A percentile compares a stretch with the other conserved stretches of the same genome.
These are phyloP conservation scores for Tragopan temminckii DNA, from an alignment of 2,797 vertebrate genomes.

Conservation along the genomic window DNA sequence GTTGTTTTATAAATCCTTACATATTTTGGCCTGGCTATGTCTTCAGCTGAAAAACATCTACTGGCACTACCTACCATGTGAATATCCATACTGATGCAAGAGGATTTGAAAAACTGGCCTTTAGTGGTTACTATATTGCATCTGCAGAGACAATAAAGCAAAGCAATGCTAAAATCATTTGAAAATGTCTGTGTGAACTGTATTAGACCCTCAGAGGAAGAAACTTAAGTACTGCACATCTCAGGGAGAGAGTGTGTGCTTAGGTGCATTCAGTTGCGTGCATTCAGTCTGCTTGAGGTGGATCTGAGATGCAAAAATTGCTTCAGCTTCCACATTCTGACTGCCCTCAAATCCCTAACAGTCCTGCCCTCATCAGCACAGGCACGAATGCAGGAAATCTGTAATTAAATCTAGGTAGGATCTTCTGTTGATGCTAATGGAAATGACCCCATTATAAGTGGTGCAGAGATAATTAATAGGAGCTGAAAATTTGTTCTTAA, in stretches of 20 bases:
- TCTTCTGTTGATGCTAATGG: slow-evolving; percentile 12
- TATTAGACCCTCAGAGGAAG: background rate
- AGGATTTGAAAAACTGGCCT: background rate
- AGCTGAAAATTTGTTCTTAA: background rate
- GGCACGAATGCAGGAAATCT: background rate
- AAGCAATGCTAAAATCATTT: background rate
- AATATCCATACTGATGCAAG: background rate
- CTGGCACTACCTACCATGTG: too few species aligned
- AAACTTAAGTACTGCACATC: background rate
- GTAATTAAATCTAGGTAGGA: slow-evolving; percentile 43
- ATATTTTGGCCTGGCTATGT: background rate
- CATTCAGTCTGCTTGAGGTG: background rate
- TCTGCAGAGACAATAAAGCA: background rate
- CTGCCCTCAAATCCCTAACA: background rate
- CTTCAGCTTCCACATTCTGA: background rate
- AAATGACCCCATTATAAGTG: background rate
- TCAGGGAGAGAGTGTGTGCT: background rate
- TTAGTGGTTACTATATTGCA: background rate
- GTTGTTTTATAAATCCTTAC: background rate
- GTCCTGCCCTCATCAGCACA: background rate
- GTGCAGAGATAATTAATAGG: background rate
- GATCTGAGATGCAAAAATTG: background rate
- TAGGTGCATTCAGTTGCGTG: background rate
- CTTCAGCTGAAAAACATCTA: background rate
- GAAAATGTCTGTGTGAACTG: background rate